Evolutionary conservation across 2,888 invertebrate genomes (phyloP).

Genomic region (Balanococcus diminutus): DNA sequence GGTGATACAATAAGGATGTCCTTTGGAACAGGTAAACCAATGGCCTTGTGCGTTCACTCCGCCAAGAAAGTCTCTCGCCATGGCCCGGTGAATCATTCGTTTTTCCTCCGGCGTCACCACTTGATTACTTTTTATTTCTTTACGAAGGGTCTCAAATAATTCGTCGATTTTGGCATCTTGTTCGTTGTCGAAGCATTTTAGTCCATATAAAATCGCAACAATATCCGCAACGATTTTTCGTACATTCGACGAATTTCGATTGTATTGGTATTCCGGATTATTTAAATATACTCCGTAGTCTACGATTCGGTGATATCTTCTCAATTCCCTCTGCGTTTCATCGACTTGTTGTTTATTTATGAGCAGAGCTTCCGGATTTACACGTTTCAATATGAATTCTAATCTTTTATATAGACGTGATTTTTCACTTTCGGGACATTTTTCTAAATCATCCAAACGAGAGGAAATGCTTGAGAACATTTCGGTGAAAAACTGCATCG

Average conservation of each 20-base stretch:
- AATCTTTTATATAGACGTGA: not conserved
- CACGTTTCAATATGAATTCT: not conserved
- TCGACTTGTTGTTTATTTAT: conserved; percentile 48
- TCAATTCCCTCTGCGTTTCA: conserved; percentile 45
- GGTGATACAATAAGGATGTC: conserved; percentile 71
- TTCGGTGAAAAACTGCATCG: not conserved
- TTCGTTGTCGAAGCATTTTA: conserved; percentile 57
- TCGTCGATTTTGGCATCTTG: conserved; percentile 57
- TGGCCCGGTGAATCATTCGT: conserved; percentile 62
- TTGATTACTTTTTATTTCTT: conserved; percentile 57
- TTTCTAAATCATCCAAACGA: not conserved
- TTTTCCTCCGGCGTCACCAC: conserved; percentile 64
- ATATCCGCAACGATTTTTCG: conserved; percentile 43
- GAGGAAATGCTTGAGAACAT: not conserved
- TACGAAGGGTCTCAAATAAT: conserved; percentile 56
- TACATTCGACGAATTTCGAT: not conserved
- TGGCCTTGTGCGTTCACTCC: conserved; percentile 66
- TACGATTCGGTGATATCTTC: conserved; percentile 37
- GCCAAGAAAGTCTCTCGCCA: conserved; percentile 53
- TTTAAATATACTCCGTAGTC: not conserved
- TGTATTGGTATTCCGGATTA: not conserved
- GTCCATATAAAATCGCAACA: conserved; percentile 56
- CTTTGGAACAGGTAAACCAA: conserved; percentile 76
- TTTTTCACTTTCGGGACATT: not conserved
- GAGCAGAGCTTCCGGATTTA: not conserved